These are phyloP conservation scores for Scaptomyza tumidula DNA, from an alignment of 2,888 invertebrate species.

Conservation along the genomic window DNA sequence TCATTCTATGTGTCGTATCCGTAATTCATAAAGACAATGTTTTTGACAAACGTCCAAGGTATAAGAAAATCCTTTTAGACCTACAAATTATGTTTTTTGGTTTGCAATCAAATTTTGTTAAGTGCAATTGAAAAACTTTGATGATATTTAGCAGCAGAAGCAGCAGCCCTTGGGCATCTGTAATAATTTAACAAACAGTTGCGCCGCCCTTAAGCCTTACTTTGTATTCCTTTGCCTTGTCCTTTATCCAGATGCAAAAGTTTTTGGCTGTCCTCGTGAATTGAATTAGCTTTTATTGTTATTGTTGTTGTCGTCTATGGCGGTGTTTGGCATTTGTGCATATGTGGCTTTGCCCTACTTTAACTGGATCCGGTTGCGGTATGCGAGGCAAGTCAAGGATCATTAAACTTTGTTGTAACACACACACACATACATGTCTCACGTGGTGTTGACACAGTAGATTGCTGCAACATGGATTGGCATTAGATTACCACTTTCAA, in stretches of 20 bases:
- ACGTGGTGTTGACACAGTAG: conserved; percentile 32
- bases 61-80: too few relatives aligned
- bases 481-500: conserved; percentile 57
- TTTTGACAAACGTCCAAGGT: not conserved
- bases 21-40: not conserved
- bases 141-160: not conserved
- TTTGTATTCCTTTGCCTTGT: conserved; percentile 1
- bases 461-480: conserved; percentile 34
- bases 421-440: conserved; percentile 24
- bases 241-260: conserved; percentile 2
- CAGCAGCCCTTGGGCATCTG: not conserved
- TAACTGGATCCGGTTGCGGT: conserved; percentile 58
- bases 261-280: not conserved
- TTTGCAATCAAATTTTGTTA: conserved; percentile 12
- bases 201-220: not conserved
- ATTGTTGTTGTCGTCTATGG: not conserved
- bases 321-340: conserved; percentile 4
- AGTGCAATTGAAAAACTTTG: conserved; percentile 29
- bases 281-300: not conserved
- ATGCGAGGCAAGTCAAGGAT: conserved; percentile 67
- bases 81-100: too few relatives aligned
- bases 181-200: conserved; percentile 2
- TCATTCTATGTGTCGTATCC: not conserved
- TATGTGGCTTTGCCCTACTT: conserved; percentile 16
- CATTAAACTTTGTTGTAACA: conserved; percentile 64